Percentiles rank a stretch among this genome's conserved stretches.
Evolutionary conservation across 1,140 invertebrate species (phyloP).

Genomic region (Dendroctonus valens): DNA sequence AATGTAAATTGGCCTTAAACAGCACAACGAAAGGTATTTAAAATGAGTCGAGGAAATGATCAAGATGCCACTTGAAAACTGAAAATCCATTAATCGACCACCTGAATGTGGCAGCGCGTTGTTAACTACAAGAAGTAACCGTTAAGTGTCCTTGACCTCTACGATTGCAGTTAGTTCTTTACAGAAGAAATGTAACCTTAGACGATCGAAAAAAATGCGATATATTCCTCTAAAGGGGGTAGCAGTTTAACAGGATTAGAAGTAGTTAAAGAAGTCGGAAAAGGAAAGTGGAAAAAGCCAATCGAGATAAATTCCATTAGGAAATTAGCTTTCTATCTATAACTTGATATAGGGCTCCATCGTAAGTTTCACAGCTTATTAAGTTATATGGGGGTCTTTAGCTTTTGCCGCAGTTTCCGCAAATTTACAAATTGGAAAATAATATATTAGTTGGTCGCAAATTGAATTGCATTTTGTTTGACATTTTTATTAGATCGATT

Average conservation of each 20-base stretch:
- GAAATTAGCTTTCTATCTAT: slow-evolving; percentile 28
- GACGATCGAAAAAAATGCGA: no score
- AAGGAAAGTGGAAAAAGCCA: slow-evolving; percentile 14
- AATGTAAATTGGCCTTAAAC: no score
- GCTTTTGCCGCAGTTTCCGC: slow-evolving; percentile 8
- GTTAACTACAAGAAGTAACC: slow-evolving; percentile 5
- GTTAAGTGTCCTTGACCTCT: slow-evolving; percentile 22
- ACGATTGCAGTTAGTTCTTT: slow-evolving; percentile 14
- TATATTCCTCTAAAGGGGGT: no score
- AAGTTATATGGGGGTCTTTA: slow-evolving; percentile 10
- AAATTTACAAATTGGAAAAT: slow-evolving; percentile 13
- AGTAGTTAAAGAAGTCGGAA: slow-evolving; percentile 20
- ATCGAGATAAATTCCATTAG: slow-evolving; percentile 24
- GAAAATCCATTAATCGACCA: slow-evolving; percentile 1
- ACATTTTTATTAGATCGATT: slow-evolving; percentile 1
- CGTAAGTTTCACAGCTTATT: slow-evolving; percentile 13
- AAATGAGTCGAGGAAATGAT: no score
- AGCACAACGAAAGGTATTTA: no score
- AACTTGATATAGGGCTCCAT: slow-evolving; percentile 9
- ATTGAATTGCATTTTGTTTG: slow-evolving; percentile 9
- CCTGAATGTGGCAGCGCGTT: not conserved
- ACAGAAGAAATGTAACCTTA: slow-evolving; percentile 7
- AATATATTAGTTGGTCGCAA: slow-evolving; percentile 10
- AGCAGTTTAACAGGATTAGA: not conserved
- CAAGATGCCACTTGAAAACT: no score